Percentiles rank a stretch among this genome's conserved stretches.
Evolutionary conservation across 2,888 invertebrate genomes (phyloP).

Genomic region (Eupithecia vulgata): DNA sequence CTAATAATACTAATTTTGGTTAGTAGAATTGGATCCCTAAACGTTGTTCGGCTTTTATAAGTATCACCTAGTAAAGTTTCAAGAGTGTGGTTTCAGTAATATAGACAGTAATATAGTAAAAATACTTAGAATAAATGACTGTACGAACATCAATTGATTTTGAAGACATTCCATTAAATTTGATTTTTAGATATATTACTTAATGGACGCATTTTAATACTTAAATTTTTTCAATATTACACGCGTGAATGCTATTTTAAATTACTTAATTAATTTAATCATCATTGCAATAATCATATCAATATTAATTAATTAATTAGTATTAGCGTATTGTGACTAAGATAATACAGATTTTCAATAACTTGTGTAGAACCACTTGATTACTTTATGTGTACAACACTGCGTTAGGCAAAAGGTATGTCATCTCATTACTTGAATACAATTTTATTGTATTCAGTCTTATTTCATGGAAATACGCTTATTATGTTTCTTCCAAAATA

Average conservation of each 20-base stretch:
- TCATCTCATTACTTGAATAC: background rate
- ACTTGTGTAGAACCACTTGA: conserved; percentile 14
- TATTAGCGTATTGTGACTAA: conserved; percentile 14
- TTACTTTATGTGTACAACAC: conserved; percentile 25
- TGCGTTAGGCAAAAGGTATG: conserved; percentile 10
- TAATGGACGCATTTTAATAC: background rate
- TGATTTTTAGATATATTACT: background rate
- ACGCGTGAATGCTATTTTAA: background rate
- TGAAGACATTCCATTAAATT: background rate
- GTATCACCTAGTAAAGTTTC: background rate
- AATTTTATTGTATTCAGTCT: background rate
- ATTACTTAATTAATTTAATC: conserved; percentile 13
- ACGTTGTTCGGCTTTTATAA: background rate
- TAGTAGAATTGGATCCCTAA: background rate
- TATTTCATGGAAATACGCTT: background rate
- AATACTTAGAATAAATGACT: background rate
- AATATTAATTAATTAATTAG: conserved; percentile 26
- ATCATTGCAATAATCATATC: conserved; percentile 34
- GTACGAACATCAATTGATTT: background rate
- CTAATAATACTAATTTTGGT: background rate
- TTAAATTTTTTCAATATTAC: conserved; percentile 5
- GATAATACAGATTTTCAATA: conserved; percentile 14
- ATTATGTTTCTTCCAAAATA: no score
- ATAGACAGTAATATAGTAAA: no score
- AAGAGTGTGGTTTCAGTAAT: background rate